phyloP scores from a whole-genome alignment of 1,140 invertebrate genomes.

The Brachionus rubens region DNA sequence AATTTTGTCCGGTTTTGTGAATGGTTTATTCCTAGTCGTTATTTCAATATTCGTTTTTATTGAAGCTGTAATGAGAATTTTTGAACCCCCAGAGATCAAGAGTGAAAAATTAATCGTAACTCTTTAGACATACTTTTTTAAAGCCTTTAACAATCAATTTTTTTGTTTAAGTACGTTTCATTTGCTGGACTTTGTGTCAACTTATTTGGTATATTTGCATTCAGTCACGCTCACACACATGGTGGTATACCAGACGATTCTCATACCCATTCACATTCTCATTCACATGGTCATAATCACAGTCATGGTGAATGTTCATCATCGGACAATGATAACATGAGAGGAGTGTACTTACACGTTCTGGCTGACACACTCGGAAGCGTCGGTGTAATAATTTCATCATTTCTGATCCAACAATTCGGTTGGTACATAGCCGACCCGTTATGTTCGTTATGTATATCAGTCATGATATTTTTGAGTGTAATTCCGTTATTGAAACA shows the following conservation, averaged over 20 bases:
- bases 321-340: constrained; percentile 66
- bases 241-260: constrained; percentile 51
- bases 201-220: constrained; percentile 90
- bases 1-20: constrained; percentile 91
- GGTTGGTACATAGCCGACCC: constrained; percentile 67
- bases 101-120: constrained; percentile 58
- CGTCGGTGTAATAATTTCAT: constrained; percentile 66
- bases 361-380: constrained; percentile 67
- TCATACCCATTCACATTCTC: constrained; percentile 48
- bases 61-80: constrained; percentile 76
- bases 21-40: constrained; percentile 88
- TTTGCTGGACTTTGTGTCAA: constrained; percentile 88
- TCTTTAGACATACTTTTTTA: background rate
- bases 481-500: constrained; percentile 42
- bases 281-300: constrained; percentile 51
- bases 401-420: constrained; percentile 66
- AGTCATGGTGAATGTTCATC: constrained; percentile 57
- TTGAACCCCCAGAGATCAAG: constrained; percentile 65
- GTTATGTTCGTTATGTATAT: constrained; percentile 67
- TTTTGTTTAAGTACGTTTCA: constrained; percentile 70
- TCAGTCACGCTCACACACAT: constrained; percentile 72
- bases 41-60: constrained; percentile 94
- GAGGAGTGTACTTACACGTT: constrained; percentile 68
- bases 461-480: constrained; percentile 49
- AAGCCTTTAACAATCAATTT: background rate